Evolutionary conservation across 2,888 invertebrate genomes (phyloP).

Genomic region (Chalcosyrphus nemorum): DNA sequence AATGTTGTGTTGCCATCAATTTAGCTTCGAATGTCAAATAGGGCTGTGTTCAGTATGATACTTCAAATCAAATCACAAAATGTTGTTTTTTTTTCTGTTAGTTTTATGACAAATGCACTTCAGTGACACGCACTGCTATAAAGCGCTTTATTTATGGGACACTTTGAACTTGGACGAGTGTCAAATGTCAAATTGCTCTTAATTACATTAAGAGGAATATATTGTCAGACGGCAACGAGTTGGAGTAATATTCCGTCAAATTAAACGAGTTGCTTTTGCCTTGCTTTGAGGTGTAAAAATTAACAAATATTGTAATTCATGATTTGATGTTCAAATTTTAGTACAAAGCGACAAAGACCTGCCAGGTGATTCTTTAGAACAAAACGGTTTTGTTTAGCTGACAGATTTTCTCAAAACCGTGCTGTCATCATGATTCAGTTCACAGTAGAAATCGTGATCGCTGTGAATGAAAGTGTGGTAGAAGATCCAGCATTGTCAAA

Average conservation of each 20-base stretch:
- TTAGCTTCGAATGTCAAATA: background rate
- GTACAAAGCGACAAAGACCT: no score
- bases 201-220: background rate
- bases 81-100: background rate
- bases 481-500: no score
- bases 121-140: background rate
- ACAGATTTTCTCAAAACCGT: no score
- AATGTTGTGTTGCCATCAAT: background rate
- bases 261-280: no score
- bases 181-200: background rate
- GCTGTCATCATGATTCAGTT: no score
- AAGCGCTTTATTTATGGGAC: background rate
- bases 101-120: background rate
- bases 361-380: no score
- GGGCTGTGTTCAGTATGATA: background rate
- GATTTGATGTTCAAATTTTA: background rate
- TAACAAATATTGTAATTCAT: no score
- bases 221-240: background rate
- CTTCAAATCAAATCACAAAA: background rate
- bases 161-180: background rate
- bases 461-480: no score
- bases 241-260: background rate
- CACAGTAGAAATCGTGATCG: no score
- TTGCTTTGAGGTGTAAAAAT: no score
- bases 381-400: no score